These are phyloP conservation scores for Hypsopygia costalis DNA, from an alignment of 2,888 invertebrate species.

Conservation along the genomic window DNA sequence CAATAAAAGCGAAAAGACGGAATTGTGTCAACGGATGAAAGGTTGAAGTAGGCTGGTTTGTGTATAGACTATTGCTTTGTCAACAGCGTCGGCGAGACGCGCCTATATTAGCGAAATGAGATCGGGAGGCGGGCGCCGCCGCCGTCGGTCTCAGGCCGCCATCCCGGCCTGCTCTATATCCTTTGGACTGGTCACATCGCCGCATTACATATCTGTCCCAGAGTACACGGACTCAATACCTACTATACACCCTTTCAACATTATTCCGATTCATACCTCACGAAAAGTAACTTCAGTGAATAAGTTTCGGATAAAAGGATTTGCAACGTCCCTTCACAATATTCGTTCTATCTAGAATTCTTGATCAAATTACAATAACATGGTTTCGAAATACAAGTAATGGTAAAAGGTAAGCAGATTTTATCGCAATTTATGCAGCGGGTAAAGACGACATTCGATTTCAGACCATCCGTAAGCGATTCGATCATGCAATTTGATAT, in stretches of 20 bases:
- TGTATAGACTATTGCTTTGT: slow-evolving; percentile 30
- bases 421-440: neutral
- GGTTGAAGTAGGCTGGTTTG: slow-evolving; percentile 10
- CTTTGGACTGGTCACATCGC: slow-evolving; percentile 25
- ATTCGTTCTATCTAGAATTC: neutral
- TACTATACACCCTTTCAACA: neutral
- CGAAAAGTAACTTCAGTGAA: neutral
- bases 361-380: neutral
- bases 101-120: slow-evolving; percentile 35
- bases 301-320: neutral
- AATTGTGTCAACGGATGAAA: slow-evolving; percentile 20
- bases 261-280: too few species aligned
- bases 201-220: slow-evolving; percentile 9
- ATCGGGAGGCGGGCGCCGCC: slow-evolving; percentile 23
- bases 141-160: neutral
- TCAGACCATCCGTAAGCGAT: too few species aligned
- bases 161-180: slow-evolving; percentile 24
- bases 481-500: too few species aligned
- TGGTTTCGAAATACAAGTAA: neutral
- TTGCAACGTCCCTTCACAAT: neutral
- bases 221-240: neutral
- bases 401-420: neutral
- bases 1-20: slow-evolving; percentile 15
- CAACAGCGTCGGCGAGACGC: slow-evolving; percentile 45
- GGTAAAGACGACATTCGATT: too few species aligned